Base-by-base conservation (phyloP, 2,888 invertebrate genomes). In the Bombylius discolor region DNA sequence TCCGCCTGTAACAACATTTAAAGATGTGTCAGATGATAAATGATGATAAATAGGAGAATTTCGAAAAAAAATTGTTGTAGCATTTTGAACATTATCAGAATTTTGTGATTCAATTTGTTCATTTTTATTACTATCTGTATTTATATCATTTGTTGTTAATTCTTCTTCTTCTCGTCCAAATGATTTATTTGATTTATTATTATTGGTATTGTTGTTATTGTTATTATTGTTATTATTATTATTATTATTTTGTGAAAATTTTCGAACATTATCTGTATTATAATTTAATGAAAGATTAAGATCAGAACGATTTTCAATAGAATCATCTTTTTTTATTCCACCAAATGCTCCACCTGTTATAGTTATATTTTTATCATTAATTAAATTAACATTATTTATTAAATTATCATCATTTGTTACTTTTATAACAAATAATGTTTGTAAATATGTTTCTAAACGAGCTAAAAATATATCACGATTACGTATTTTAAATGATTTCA, bases 371-470 rank as follows among this genome's bases (percentile, higher is more conserved):
- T 36, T 8, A 42, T 42, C 39, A 11, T 42, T 8, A 45, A 51
- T 42, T 45, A 59, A 53, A 52, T 57, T 59, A 3, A 59, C 49
- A 51, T 59, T 59, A 42, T 57, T 57, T 13, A 11, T 42, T 42
- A 11, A 42, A 42, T 11, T 11, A 8, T 57, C 57, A 32, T 59
- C 59, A 33, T 59, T 59, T 13, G 53, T 48, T n/a, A 55, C 14
- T 53, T 59, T 59, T 49, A 59, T 58, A 5, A 56, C 50, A 32
- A 57, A 56, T 36, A 60, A 44, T 14, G 58, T 52, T 55, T 55
- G 56, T 45, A 73, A 63, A 62, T 70, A 73, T 33, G 65, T 59
- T 42, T 72, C 70, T 63, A 72, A 73, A 67, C 70, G 69, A 33
- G 60, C 56, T 39, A 73, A 54, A 49, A 73, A 73, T 51, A 66